These are phyloP conservation scores for Equus przewalskii DNA, from an alignment of 2,113 vertebrate genomes.

Conservation along the genomic window DNA sequence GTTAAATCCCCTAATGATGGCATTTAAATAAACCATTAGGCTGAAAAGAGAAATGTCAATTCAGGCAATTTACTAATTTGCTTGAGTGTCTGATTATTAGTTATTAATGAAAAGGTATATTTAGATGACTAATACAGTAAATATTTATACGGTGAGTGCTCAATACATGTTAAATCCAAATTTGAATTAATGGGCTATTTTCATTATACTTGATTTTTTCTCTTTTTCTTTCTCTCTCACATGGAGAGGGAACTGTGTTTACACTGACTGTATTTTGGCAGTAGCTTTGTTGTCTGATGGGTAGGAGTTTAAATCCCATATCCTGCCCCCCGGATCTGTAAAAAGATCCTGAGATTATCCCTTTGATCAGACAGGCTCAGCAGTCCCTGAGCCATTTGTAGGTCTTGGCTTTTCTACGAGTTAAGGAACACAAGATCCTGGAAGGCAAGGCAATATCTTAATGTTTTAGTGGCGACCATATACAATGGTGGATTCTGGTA, in stretches of 20 bases:
- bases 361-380: background rate
- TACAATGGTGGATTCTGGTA: background rate
- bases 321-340: background rate
- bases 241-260: background rate
- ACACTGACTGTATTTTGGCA: background rate
- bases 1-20: slow-evolving; percentile 1
- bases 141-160: slow-evolving; percentile 2
- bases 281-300: slow-evolving; percentile 3
- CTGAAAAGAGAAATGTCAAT: slow-evolving; percentile 1
- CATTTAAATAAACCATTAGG: slow-evolving; percentile 36
- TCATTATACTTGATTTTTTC: background rate
- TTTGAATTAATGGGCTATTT: background rate
- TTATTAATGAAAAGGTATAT: background rate
- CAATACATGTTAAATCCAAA: slow-evolving; percentile 10
- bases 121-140: slow-evolving; percentile 7
- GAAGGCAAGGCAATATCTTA: background rate
- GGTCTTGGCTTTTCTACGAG: background rate
- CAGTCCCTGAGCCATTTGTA: background rate
- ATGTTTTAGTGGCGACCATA: background rate
- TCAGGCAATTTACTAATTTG: background rate
- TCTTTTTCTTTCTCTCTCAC: background rate
- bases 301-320: background rate
- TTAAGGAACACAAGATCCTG: background rate
- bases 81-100: slow-evolving; percentile 8
- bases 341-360: background rate